Base-by-base conservation (phyloP, 2,797 vertebrate species). In the Mastacembelus armatus region DNA sequence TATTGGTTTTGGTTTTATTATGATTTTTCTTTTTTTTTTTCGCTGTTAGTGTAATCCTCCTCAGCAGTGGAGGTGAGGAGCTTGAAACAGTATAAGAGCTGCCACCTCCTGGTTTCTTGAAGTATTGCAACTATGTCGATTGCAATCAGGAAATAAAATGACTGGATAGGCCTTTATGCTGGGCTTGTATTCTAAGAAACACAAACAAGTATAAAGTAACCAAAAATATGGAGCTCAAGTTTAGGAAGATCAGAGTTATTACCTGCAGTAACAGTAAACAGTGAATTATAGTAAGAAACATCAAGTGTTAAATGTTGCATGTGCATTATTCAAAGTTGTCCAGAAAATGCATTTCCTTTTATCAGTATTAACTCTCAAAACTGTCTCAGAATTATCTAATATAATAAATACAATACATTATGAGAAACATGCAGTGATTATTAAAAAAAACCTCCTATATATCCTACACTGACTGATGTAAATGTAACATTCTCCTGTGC, bases 41-140 rank as follows among this genome's bases (percentile, higher is more conserved):
- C 4, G 42, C 36, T 51, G 43, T 43, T 61, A 45, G 12, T 39
- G 16, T 21, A 30, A 50, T 59, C 64, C 29, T 42, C 22, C 29
- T 38, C n/a, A 11, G 44, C 8, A 22, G 30, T 54, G 52, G 22
- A 42, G 18, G 63, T 36, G 21, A 38, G 55, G 59, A 70, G 49
- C 65, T 75, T 43, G 91, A 92, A 91, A 90, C 83, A 94, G 92
- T 90, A 83, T 84, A 92, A 83, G 68, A 90, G 92, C 90, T 93
- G 91, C 93, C 93, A 93, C 92, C 93, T 94, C 80, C 93, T 94
- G 93, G 93, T 70, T 42, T 66, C 24, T 69, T 65, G 4, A n/a
- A 43, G 78, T 80, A 84, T 90, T 90, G 73, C 88, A 88, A 11
- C 51, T 22, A n/a, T 27, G 11, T 45, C 14, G 32, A 44, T 81